Percentiles rank a stretch among this genome's conserved stretches.
Conservation (phyloP, 2,113 vertebrate genomes). For the Lanius collurio region DNA sequence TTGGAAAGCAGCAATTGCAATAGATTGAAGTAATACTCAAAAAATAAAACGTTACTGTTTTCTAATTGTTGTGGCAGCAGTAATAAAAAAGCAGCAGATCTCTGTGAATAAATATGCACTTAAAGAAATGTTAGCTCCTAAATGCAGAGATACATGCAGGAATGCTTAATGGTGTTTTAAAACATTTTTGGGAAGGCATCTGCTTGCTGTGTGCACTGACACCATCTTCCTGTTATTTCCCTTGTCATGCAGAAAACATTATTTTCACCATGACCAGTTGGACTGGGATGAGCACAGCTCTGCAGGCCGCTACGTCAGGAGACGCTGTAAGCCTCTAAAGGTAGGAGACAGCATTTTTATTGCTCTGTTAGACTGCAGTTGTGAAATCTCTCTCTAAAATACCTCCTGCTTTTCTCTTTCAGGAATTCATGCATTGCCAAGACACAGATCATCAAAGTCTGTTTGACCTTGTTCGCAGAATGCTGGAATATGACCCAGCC, state of each 20-base stretch:
- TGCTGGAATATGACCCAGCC: conserved; percentile 91
- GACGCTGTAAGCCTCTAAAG: conserved; percentile 92
- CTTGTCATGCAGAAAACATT: conserved; percentile 79
- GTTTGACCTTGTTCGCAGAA: conserved; percentile 91
- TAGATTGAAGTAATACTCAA: neutral
- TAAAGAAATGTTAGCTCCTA: neutral
- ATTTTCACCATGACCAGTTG: conserved; percentile 84
- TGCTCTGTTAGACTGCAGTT: neutral
- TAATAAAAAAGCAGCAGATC: neutral
- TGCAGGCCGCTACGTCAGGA: conserved; percentile 87
- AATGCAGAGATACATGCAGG: neutral
- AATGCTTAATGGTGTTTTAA: neutral
- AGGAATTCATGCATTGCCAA: conserved; percentile 91
- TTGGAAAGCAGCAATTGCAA: neutral
- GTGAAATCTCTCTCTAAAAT: neutral
- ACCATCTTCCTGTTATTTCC: neutral
- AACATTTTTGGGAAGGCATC: neutral
- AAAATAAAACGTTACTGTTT: neutral
- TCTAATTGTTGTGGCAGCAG: neutral
- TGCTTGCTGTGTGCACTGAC: neutral
- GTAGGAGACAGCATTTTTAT: conserved; percentile 55
- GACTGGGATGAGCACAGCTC: conserved; percentile 93
- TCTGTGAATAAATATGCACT: neutral
- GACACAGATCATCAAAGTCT: conserved; percentile 85
- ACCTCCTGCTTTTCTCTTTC: neutral